phyloP scores from a whole-genome alignment of 2,113 vertebrate genomes.

The Lophius piscatorius region DNA sequence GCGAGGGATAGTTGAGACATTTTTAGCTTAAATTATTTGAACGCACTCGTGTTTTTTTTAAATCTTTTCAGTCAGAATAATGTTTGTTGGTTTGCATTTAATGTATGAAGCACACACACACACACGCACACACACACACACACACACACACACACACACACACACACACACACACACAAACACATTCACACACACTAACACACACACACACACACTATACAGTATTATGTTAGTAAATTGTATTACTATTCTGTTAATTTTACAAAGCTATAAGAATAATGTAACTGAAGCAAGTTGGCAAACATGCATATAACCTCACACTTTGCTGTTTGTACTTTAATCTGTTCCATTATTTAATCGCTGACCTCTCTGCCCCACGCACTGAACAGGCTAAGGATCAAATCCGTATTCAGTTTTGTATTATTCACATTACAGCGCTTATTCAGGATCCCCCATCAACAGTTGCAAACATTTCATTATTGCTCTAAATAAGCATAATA shows the following conservation, averaged over 20 bases:
- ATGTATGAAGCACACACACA: too few species aligned
- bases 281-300: conserved; percentile 16
- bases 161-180: background rate
- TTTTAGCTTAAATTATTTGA: conserved; percentile 16
- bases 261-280: background rate
- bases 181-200: background rate
- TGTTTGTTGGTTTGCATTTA: background rate
- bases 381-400: conserved; percentile 56
- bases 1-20: background rate
- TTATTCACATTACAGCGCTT: conserved; percentile 39
- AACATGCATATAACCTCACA: conserved; percentile 18
- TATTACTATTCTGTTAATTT: background rate
- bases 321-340: conserved; percentile 26
- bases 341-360: conserved; percentile 46
- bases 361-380: conserved; percentile 41
- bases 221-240: background rate
- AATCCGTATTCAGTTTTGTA: conserved; percentile 27
- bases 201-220: background rate
- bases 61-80: conserved; percentile 18
- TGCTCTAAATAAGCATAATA: conserved; percentile 36
- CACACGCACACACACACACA: conserved; percentile 2
- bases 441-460: conserved; percentile 1
- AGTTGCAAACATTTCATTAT: conserved; percentile 48
- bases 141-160: background rate
- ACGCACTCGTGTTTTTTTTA: conserved; percentile 20